Percentiles rank a stretch among this genome's conserved stretches.
Evolutionary conservation across 1,140 invertebrate species (phyloP).

Genomic region (Penaeus chinensis): DNA sequence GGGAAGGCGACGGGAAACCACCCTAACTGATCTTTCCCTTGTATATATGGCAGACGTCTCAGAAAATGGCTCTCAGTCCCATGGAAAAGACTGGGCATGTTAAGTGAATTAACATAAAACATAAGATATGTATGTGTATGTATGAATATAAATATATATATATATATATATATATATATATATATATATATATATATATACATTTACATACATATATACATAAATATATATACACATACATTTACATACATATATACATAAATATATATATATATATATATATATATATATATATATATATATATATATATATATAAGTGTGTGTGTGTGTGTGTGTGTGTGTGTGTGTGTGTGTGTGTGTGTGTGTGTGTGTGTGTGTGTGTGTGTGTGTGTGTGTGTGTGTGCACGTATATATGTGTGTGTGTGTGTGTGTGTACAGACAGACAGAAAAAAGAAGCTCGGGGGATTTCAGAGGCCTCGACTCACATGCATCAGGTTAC

Average conservation of each 20-base stretch:
- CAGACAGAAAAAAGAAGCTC: neutral
- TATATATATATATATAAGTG: slow-evolving; percentile 2
- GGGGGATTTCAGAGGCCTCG: neutral
- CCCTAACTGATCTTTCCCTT: no score
- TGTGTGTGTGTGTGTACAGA: neutral
- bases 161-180: no score
- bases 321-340: neutral
- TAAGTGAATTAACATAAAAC: no score
- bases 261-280: slow-evolving; percentile 11
- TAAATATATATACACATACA: slow-evolving; percentile 1
- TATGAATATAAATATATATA: no score
- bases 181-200: no score
- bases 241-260: slow-evolving; percentile 14
- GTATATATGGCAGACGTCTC: no score
- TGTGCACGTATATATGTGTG: neutral
- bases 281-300: neutral
- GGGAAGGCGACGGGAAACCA: no score
- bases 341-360: neutral
- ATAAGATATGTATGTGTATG: no score
- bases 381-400: neutral
- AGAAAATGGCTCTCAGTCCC: no score
- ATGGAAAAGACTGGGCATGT: no score
- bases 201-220: no score
- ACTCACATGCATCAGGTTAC: neutral
- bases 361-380: neutral